Evolutionary conservation across 2,113 vertebrate species (phyloP).

Genomic region (Zapornia atra): DNA sequence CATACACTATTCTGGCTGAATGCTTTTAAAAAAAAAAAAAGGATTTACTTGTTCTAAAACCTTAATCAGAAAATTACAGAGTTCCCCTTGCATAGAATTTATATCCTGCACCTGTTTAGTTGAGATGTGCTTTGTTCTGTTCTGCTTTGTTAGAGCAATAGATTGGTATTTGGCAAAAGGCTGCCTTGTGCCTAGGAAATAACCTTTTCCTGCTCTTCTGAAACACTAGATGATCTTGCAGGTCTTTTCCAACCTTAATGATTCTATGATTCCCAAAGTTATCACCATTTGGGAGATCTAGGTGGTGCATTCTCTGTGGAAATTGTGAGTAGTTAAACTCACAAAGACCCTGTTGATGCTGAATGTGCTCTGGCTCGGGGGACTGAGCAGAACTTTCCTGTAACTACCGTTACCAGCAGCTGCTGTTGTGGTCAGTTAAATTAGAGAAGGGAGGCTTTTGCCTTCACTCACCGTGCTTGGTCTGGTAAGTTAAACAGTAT

Average conservation of each 20-base stretch:
- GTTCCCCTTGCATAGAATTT: neutral
- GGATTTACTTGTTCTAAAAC: neutral
- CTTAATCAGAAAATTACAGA: neutral
- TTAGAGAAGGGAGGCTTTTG: neutral
- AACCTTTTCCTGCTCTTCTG: neutral
- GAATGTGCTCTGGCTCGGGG: neutral
- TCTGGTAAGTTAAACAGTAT: neutral
- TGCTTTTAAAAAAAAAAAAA: too few species aligned
- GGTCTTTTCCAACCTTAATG: too few species aligned
- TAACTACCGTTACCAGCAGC: neutral
- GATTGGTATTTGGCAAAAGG: neutral
- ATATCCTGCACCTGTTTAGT: neutral
- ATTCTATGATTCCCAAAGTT: neutral
- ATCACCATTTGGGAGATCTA: neutral
- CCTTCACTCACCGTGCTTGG: neutral
- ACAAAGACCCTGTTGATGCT: neutral
- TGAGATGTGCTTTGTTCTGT: neutral
- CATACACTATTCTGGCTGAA: too few species aligned
- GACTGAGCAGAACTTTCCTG: neutral
- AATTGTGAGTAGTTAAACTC: neutral
- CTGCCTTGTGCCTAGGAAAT: neutral
- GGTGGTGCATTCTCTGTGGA: fast-evolving
- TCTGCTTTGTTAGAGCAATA: neutral
- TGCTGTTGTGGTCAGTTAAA: neutral
- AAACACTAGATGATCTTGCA: neutral